phyloP scores from a whole-genome alignment of 2,888 invertebrate genomes.

The Dyspetes luteomarginatus region DNA sequence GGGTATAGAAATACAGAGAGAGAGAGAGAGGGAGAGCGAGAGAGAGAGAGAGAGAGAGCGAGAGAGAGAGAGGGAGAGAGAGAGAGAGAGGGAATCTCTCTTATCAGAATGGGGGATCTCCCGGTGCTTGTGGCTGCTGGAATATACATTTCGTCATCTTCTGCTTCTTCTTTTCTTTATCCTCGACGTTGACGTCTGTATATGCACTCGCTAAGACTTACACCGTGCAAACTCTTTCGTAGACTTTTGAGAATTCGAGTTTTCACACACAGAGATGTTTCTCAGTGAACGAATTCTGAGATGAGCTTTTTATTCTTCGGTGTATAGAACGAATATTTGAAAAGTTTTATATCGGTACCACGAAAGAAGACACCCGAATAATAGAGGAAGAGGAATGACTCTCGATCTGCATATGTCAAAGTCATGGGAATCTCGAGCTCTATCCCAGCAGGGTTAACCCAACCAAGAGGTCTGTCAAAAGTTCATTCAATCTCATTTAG shows the following conservation, averaged over 20 bases:
- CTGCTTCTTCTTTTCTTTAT: constrained; percentile 22
- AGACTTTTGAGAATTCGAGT: constrained; percentile 41
- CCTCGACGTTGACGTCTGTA: constrained; percentile 28
- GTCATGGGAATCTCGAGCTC: not conserved
- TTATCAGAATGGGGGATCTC: constrained; percentile 55
- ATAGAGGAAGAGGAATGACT: not conserved
- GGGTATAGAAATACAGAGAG: not conserved
- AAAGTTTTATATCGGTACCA: constrained; percentile 47
- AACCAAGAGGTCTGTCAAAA: constrained; percentile 28
- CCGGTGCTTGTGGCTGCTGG: constrained; percentile 27
- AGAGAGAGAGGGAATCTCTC: constrained; percentile 32
- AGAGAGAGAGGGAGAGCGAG: too few relatives aligned
- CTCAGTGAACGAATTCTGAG: not conserved
- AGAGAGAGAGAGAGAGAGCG: constrained; percentile 4
- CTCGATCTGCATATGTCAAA: constrained; percentile 6
- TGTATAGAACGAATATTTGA: constrained; percentile 38
- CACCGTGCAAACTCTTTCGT: constrained; percentile 41
- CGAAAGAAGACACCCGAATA: not conserved
- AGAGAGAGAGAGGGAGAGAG: constrained; percentile 2
- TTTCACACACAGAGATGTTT: not conserved
- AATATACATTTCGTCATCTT: constrained; percentile 46
- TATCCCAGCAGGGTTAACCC: constrained; percentile 25
- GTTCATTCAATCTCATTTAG: constrained; percentile 33
- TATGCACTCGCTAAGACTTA: constrained; percentile 1
- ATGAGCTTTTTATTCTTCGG: constrained; percentile 4